Evolutionary conservation across 2,888 invertebrate genomes (phyloP).

Genomic region (Muscina levida): DNA sequence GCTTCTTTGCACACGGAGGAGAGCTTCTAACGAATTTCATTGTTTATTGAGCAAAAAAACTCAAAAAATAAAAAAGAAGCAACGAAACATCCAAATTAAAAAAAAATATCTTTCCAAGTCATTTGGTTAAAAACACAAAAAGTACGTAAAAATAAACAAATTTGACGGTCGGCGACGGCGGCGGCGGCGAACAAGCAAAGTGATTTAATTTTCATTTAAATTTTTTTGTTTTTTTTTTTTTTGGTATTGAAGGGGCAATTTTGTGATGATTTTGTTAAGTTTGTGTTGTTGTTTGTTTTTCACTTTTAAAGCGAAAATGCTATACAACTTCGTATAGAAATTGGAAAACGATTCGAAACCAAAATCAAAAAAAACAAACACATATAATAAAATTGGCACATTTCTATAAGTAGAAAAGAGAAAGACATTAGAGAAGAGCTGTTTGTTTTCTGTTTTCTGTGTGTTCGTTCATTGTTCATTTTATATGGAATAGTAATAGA

Average conservation of each 20-base stretch:
- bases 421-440: constrained; percentile 20
- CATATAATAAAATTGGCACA: constrained; percentile 37
- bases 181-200: no score
- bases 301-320: no score
- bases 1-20: constrained; percentile 46
- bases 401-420: constrained; percentile 39
- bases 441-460: constrained; percentile 1
- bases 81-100: no score
- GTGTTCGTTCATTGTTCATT: no score
- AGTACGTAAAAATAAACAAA: constrained; percentile 59
- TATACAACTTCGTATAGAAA: no score
- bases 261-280: neutral
- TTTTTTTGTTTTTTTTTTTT: no score
- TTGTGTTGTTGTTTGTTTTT: constrained; percentile 1
- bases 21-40: constrained; percentile 53
- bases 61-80: constrained; percentile 42
- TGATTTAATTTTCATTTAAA: no score
- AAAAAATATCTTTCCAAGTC: constrained; percentile 46
- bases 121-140: constrained; percentile 62
- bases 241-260: neutral
- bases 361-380: neutral
- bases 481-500: constrained; percentile 47
- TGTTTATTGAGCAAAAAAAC: constrained; percentile 54
- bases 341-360: no score
- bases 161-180: neutral